A percentile compares a stretch with the other conserved stretches of the same genome.
phyloP scores from a whole-genome alignment of 2,113 vertebrate genomes.

The Clinocottus analis region DNA sequence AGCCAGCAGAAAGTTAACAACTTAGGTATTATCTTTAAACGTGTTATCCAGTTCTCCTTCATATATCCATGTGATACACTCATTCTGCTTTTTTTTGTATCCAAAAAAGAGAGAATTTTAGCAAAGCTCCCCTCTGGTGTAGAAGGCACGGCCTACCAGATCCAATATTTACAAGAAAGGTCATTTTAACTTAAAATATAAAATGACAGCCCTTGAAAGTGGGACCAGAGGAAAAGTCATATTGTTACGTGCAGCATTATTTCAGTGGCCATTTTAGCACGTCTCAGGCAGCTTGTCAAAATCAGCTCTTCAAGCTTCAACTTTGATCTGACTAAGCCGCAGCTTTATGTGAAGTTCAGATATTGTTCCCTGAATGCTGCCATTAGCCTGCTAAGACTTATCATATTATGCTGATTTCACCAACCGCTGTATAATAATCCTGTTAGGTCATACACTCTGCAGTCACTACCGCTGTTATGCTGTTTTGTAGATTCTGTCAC shows the following conservation, averaged over 20 bases:
- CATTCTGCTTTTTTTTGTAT: slow-evolving; percentile 10
- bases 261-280: background rate
- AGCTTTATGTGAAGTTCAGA: background rate
- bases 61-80: slow-evolving; percentile 5
- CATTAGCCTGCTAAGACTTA: background rate
- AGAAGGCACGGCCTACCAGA: background rate
- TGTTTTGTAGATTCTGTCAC: slow-evolving; percentile 3
- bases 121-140: background rate
- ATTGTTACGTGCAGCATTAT: background rate
- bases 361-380: background rate
- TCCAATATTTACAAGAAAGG: background rate
- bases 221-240: background rate
- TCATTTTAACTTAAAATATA: background rate
- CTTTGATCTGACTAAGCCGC: background rate
- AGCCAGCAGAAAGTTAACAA: background rate
- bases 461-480: background rate
- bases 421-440: background rate
- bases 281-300: background rate
- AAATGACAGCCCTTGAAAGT: background rate
- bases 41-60: background rate
- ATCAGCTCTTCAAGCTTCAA: background rate
- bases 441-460: background rate
- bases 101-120: slow-evolving; percentile 2
- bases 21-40: background rate
- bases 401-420: background rate